These are phyloP conservation scores for Lampropteryx suffumata DNA, from an alignment of 2,888 invertebrate species.

Conservation along the genomic window DNA sequence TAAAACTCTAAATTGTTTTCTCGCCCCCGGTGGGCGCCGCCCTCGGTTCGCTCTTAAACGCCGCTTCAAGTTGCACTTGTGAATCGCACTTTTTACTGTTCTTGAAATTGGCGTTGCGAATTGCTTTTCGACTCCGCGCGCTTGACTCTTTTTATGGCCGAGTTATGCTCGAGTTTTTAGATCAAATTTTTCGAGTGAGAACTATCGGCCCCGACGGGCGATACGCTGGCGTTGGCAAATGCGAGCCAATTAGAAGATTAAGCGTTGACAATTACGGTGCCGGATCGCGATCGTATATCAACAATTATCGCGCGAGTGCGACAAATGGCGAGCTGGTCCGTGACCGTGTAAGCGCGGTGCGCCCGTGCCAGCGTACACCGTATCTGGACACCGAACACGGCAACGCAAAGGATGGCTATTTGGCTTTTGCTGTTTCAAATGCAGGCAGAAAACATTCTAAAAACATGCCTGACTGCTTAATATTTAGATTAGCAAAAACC, in stretches of 20 bases:
- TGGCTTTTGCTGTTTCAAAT: neutral
- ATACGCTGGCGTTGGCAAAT: conserved; percentile 80
- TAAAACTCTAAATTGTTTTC: conserved; percentile 82
- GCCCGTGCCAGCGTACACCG: conserved; percentile 20
- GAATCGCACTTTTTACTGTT: conserved; percentile 82
- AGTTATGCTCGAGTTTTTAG: conserved; percentile 44
- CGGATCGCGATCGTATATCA: conserved; percentile 82
- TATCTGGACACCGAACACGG: conserved; percentile 36
- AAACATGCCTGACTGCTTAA: too few relatives aligned
- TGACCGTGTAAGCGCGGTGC: conserved; percentile 66
- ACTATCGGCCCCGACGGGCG: conserved; percentile 62
- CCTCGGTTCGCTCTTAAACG: conserved; percentile 81
- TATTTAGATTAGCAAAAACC: too few relatives aligned
- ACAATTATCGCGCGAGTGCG: conserved; percentile 81
- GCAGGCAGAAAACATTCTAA: too few relatives aligned
- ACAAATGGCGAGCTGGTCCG: conserved; percentile 71
- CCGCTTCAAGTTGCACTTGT: conserved; percentile 82
- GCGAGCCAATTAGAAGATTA: conserved; percentile 83
- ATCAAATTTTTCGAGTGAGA: conserved; percentile 50
- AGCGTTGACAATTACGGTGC: conserved; percentile 81
- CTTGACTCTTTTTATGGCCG: conserved; percentile 54
- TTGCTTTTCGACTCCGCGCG: conserved; percentile 69
- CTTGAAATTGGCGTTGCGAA: conserved; percentile 77
- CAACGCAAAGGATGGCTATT: conserved; percentile 15
- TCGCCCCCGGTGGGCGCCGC: conserved; percentile 80